These are phyloP conservation scores for Caenorhabditis angaria DNA, from an alignment of 2,888 invertebrate species.

Conservation along the genomic window DNA sequence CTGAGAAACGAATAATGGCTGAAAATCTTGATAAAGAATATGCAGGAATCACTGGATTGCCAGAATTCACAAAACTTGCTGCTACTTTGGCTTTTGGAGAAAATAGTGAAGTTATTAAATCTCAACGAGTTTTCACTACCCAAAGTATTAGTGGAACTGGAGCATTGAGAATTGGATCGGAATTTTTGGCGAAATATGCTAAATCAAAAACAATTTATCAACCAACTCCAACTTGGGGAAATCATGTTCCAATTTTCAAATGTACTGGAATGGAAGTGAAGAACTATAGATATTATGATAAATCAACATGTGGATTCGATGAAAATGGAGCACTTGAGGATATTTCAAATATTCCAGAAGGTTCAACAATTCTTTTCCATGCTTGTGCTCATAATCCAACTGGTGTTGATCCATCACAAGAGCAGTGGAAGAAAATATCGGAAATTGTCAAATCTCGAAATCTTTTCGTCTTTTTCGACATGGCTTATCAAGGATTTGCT, in stretches of 20 bases:
- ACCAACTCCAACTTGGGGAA: slow-evolving; percentile 96
- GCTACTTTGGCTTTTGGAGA: slow-evolving; percentile 86
- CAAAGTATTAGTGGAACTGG: slow-evolving; percentile 96
- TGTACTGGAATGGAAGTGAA: slow-evolving; percentile 85
- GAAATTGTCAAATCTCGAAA: slow-evolving; percentile 79
- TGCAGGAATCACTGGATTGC: slow-evolving; percentile 82
- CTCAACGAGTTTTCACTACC: slow-evolving; percentile 76
- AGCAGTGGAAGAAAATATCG: slow-evolving; percentile 91
- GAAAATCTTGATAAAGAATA: slow-evolving; percentile 91
- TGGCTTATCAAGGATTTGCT: slow-evolving; percentile 82
- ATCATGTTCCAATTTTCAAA: slow-evolving; percentile 93
- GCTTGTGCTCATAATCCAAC: slow-evolving; percentile 99
- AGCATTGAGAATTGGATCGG: slow-evolving; percentile 89
- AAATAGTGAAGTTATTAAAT: slow-evolving; percentile 78
- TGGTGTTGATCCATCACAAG: slow-evolving; percentile 78
- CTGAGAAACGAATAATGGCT: slow-evolving; percentile 82
- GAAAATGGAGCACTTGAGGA: slow-evolving; percentile 84
- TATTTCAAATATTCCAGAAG: slow-evolving; percentile 56
- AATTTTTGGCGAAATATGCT: slow-evolving; percentile 81
- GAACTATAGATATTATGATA: slow-evolving; percentile 91
- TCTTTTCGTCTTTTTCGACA: slow-evolving; percentile 70
- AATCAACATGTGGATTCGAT: slow-evolving; percentile 91
- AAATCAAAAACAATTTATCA: slow-evolving; percentile 84
- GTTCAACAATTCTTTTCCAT: slow-evolving; percentile 89
- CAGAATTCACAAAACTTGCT: slow-evolving; percentile 85